phyloP scores from a whole-genome alignment of 2,113 vertebrate species.

The Calypte anna region DNA sequence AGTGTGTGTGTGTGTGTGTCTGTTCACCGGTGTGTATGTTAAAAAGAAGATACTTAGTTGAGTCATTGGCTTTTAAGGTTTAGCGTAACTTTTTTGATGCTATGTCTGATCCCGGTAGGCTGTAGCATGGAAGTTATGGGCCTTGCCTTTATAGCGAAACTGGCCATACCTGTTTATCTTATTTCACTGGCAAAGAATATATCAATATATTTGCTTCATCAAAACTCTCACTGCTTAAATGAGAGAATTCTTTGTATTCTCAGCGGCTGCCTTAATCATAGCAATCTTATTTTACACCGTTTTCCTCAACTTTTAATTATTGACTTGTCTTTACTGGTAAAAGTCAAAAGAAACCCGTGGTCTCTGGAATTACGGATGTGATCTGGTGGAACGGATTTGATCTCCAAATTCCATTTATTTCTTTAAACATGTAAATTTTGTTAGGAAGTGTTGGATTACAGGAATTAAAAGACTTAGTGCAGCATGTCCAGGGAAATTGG shows the following conservation, averaged over 20 bases:
- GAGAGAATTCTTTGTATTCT: background rate
- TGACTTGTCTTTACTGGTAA: background rate
- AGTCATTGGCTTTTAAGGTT: background rate
- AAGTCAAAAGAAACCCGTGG: background rate
- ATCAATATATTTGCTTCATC: slow-evolving; percentile 26
- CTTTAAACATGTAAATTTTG: background rate
- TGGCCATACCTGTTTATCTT: slow-evolving; percentile 64
- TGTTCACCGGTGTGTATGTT: background rate
- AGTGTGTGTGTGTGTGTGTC: background rate
- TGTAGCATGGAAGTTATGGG: background rate
- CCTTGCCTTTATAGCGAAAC: slow-evolving; percentile 41
- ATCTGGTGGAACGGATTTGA: background rate
- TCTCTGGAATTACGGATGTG: background rate
- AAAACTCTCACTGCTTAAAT: background rate
- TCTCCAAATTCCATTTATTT: background rate
- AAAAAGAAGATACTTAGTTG: background rate
- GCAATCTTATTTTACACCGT: background rate
- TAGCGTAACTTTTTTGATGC: slow-evolving; percentile 15
- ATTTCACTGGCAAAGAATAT: background rate
- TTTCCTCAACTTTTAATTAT: background rate
- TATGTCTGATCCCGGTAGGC: background rate
- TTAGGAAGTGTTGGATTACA: background rate
- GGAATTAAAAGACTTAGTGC: background rate
- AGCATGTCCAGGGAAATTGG: background rate
- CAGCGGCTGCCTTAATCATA: background rate